Base-by-base conservation (phyloP, 2,888 invertebrate species). In the Neoaliturus tenellus region DNA sequence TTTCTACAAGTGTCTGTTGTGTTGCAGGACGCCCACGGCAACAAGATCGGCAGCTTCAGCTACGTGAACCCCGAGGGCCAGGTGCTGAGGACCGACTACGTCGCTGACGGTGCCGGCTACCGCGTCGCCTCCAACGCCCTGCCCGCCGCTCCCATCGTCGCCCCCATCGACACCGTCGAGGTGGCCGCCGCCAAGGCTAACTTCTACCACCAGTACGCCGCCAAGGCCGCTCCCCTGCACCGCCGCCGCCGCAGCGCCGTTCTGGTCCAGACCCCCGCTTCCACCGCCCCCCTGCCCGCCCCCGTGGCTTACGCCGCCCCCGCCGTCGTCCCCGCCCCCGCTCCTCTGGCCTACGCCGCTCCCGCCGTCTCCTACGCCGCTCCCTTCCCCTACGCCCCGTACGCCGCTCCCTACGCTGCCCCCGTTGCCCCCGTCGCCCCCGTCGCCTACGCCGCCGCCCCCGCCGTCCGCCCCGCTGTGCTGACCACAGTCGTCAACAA, bases 51-150 rank as follows among this genome's bases (percentile, higher is more conserved):
- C 28, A 89, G 89, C 85, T 91, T 90, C 89, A 90, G 91, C 87
- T 92, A 91, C 89, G 89, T 91, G 81, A 90, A 91, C 87, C 91
- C 91, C 82, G 89, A 91, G 85, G 92, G 91, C 51, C 89, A 90
- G 86, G 87, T 90, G n/a, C 88, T 90, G 86, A 87, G 89, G 85
- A 90, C 91, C 87, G 89, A 90, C 88, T 91, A 92, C 89, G 89
- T 90, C 84, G 92, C 91, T 85, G 91, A 90, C 87, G 89, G 88
- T 83, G 88, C 88, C 81, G 91, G 90, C 51, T 91, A 90, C 90
- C 89, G 90, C 80, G 91, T 91, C 35, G 90, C 90, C 84, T 89
- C 90, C 88, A 91, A 91, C 88, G 91, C 90, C 85, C 89, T 91
- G 28, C 90, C 90, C 80, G 88, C 89, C 71, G 89, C 85, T 85